Evolutionary conservation across 2,888 invertebrate species (phyloP), one percentile per base, ranked within the genome.

Genomic region (Dermolepida albohirtum): DNA sequence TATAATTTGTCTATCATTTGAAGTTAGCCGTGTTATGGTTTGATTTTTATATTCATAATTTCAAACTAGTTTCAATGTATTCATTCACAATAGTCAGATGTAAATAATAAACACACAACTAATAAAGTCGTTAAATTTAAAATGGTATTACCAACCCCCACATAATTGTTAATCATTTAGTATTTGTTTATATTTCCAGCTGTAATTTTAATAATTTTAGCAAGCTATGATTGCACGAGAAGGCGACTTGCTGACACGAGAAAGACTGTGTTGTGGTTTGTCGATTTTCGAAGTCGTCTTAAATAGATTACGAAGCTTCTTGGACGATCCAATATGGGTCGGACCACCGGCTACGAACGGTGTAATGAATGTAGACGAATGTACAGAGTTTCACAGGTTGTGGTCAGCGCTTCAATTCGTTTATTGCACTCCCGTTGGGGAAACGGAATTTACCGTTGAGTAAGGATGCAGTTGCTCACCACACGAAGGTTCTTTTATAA

Each of bases 391-490:
- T 84, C 98, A 98, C 84, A 82, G 88, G 34, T 85, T 98, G 51
- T 99, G 98, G 98, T 98, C 97, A 0, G 98, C 98, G 0, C 86
- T 99, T 39, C 98, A 99, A 82, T 98, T 99, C 87, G 93, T 98
- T 62, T 97, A 98, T 84, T 98, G 97, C 81, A 96, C 97, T 78
- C 98, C 98, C 0, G 96, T 97, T 22, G 95, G 94, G 4, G 96
- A 96, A 73, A 96, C 96, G 0, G 96, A 98, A 84, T 97, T 94
- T 78, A 98, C 97, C 14, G 95, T 98, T 0, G 98, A 98, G 94
- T 95, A 81, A 88, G 93, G 12, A 8, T 14, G 12, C 4, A 22
- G 4, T 22, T 44, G 49, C 41, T 59, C 64, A 52, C 64, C 17
- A 50, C 49, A 65, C 73, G 68, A 72, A 65, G 49, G n/a, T n/a